phyloP scores from a whole-genome alignment of 2,797 vertebrate genomes.

The Squalus acanthias region DNA sequence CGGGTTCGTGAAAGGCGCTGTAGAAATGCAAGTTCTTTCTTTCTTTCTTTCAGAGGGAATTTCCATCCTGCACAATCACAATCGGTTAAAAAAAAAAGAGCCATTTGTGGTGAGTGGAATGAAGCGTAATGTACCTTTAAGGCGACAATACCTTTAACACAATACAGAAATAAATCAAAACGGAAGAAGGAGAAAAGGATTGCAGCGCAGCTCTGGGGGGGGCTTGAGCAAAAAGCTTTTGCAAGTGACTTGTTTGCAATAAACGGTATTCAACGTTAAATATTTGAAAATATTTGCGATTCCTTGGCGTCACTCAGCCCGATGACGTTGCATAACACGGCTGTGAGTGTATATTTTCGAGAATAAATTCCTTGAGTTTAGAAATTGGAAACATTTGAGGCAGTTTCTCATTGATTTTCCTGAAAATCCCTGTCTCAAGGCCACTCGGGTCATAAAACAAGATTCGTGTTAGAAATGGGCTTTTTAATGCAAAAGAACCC shows the following conservation, averaged over 20 bases:
- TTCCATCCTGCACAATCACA: no score
- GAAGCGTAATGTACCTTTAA: background rate
- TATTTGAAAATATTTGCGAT: background rate
- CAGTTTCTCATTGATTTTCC: background rate
- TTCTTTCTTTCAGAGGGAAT: no score
- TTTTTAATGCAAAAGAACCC: background rate
- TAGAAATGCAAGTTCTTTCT: background rate
- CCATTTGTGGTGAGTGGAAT: background rate
- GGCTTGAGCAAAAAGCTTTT: background rate
- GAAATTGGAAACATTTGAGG: background rate
- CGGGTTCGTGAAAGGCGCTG: background rate
- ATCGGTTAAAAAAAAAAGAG: no score
- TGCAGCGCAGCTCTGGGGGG: background rate
- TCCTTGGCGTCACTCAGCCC: background rate
- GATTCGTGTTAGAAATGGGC: background rate
- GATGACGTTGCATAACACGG: background rate
- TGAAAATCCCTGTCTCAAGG: background rate
- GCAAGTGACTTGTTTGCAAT: background rate
- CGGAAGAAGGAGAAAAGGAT: background rate
- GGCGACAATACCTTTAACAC: background rate
- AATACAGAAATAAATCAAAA: background rate
- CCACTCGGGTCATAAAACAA: background rate
- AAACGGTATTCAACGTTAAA: background rate
- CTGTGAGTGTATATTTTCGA: background rate
- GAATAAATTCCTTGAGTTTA: background rate